Base-by-base conservation (phyloP, 2,797 vertebrate species). In the Coregonus ussuriensis region DNA sequence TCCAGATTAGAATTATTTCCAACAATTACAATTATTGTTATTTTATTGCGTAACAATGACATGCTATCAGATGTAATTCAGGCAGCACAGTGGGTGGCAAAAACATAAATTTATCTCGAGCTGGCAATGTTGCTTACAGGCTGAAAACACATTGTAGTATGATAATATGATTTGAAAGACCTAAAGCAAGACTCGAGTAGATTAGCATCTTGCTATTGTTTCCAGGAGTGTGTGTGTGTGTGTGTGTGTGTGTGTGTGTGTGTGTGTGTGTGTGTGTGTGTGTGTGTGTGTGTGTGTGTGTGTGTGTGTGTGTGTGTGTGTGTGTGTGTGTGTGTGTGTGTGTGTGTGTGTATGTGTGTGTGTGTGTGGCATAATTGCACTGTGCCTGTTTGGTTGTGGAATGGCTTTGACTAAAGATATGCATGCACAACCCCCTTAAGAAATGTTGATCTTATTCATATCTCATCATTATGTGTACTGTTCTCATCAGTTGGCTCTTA, bases 311-410 rank as follows among this genome's bases (percentile, higher is more conserved):
- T 62, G 54, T 59, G 72, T 59, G 72, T 73, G 53, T 37, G 14
- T 56, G 52, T 59, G 71, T 59, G 52, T 59, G 71, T 73, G 29
- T 72, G 71, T 72, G 71, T 56, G 65, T 67, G 65, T 68, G 68
- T 41, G 68, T 41, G 68, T 56, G 52, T 59, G 71, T 59, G 52
- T 59, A 53, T 73, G 29, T 72, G 71, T 72, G 71, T 56, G 65
- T 67, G 65, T 68, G 68, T 41, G 68, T 41, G 68, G 31, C 6
- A 35, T 33, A 33, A 13, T 18, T 74, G 9, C 33, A 74, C 13
- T n/a, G 18, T 4, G 4, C 4, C 18, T n/a, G 54, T n/a, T n/a
- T 56, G 54, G 41, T 2, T 47, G 41, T 47, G 41, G 41, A 47
- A 47, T 2, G 41, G 41, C 41, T 47, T 47, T 47, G 9, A 47